phyloP scores from a whole-genome alignment of 1,140 invertebrate genomes.

The Panonychus citri region DNA sequence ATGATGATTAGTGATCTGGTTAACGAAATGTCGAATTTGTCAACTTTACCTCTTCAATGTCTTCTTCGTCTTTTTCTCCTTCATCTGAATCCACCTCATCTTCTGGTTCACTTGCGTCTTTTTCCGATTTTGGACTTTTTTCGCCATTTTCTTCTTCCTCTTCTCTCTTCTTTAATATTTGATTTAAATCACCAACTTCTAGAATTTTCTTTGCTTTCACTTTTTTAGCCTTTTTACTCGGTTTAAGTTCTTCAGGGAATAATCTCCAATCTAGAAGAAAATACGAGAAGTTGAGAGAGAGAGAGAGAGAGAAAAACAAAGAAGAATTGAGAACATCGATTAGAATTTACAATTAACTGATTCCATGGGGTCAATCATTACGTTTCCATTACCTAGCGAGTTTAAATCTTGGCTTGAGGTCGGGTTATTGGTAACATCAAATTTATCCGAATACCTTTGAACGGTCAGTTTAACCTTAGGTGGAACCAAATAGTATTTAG shows the following conservation, averaged over 20 bases:
- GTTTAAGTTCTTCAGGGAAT: slow-evolving; percentile 12
- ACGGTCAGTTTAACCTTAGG: slow-evolving; percentile 31
- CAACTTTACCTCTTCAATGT: slow-evolving; percentile 36
- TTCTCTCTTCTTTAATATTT: not conserved
- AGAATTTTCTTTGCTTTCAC: slow-evolving; percentile 13
- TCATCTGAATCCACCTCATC: not conserved
- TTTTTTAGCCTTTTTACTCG: slow-evolving; percentile 19
- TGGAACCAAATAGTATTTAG: slow-evolving; percentile 25
- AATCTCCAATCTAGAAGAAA: slow-evolving; percentile 9
- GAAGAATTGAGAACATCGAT: not conserved
- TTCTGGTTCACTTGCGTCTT: not conserved
- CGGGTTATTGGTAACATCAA: slow-evolving; percentile 34
- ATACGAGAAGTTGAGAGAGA: not conserved
- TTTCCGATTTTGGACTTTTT: slow-evolving; percentile 1
- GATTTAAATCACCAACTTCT: slow-evolving; percentile 11
- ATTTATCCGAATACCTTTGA: slow-evolving; percentile 38
- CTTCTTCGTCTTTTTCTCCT: slow-evolving; percentile 16
- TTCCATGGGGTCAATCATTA: no score
- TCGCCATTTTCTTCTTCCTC: slow-evolving; percentile 12
- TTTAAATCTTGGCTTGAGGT: slow-evolving; percentile 17
- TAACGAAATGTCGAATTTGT: not conserved
- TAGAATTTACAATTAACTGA: not conserved
- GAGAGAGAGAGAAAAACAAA: not conserved
- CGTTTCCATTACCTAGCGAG: not conserved
- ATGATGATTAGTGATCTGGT: not conserved